A percentile compares a stretch with the other conserved stretches of the same genome.
Conservation (phyloP, 2,888 invertebrate genomes). For the Pristionchus japonicus region DNA sequence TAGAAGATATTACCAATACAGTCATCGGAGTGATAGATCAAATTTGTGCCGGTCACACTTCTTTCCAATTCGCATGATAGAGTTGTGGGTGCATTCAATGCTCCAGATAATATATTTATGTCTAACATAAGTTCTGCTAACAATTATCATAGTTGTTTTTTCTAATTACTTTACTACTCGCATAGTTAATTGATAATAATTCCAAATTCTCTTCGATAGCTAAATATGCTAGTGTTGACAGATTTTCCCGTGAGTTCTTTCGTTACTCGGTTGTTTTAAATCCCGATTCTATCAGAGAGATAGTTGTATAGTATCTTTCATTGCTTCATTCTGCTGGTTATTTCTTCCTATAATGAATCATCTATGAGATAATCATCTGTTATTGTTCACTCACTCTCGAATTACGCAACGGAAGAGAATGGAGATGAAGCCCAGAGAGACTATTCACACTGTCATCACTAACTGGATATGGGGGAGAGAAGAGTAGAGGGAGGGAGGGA, state of each 20-base stretch:
- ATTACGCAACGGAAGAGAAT: not conserved
- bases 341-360: not conserved
- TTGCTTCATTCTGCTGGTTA: not conserved
- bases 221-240: not conserved
- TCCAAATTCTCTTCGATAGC: not conserved
- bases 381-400: conserved; percentile 18
- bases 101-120: not conserved
- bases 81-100: not conserved
- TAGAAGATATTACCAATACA: not conserved
- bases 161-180: not conserved
- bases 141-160: not conserved
- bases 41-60: not conserved
- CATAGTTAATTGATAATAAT: not conserved
- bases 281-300: not conserved
- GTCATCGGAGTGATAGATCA: not conserved
- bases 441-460: conserved; percentile 36
- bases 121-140: not conserved
- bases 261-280: conserved; percentile 8
- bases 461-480: conserved; percentile 39
- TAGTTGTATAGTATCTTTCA: not conserved
- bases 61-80: not conserved
- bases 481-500: conserved; percentile 1
- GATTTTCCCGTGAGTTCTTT: conserved; percentile 17
- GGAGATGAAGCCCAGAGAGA: not conserved
- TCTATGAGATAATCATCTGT: conserved; percentile 21